Percentiles rank a stretch among this genome's conserved stretches.
Conservation (phyloP, 2,888 invertebrate species). For the Abrostola triplasia region DNA sequence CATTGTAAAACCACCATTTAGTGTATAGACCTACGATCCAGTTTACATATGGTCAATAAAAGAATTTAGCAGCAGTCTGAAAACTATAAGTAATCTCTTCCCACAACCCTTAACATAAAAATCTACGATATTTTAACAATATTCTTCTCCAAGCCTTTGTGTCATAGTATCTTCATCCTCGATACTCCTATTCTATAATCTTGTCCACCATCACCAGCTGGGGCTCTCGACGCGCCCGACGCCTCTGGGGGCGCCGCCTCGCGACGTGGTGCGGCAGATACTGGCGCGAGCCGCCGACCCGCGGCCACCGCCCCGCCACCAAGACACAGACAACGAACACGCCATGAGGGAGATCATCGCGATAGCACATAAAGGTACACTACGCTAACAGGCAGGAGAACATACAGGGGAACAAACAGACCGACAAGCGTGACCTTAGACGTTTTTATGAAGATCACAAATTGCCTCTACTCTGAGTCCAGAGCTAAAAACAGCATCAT, state of each 20-base stretch:
- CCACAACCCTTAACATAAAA: too few relatives aligned
- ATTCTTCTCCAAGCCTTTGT: too few relatives aligned
- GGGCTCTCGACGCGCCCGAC: conserved; percentile 80
- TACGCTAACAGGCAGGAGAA: neutral
- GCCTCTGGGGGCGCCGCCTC: conserved; percentile 84
- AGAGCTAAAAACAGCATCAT: too few relatives aligned
- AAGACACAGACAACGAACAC: conserved; percentile 71
- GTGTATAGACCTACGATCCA: too few relatives aligned
- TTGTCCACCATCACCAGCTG: conserved; percentile 66
- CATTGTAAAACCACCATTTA: too few relatives aligned
- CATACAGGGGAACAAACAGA: neutral
- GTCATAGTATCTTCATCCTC: neutral
- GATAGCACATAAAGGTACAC: conserved; percentile 83
- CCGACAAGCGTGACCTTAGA: neutral
- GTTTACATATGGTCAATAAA: too few relatives aligned
- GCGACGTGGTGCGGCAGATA: conserved; percentile 85
- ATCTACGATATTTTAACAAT: too few relatives aligned
- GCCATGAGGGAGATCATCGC: conserved; percentile 84
- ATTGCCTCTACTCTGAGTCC: too few relatives aligned
- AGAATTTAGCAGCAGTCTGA: too few relatives aligned
- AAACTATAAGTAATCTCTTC: too few relatives aligned
- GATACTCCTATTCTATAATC: neutral
- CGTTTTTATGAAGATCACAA: neutral
- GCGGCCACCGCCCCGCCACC: conserved; percentile 66
- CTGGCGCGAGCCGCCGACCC: conserved; percentile 82